Base-by-base conservation (phyloP, 2,888 invertebrate species). In the Stenoptilia bipunctidactyla region DNA sequence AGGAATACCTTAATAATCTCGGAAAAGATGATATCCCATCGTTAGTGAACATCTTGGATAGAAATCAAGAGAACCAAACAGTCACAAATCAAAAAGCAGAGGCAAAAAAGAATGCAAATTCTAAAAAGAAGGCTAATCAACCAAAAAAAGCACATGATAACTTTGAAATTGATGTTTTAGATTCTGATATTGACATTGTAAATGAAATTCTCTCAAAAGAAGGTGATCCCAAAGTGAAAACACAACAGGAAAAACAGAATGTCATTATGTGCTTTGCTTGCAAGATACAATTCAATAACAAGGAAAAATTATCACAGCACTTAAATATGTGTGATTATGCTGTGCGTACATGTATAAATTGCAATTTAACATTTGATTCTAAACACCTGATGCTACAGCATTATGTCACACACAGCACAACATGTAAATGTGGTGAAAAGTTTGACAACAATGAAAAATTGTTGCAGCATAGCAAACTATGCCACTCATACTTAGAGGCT, bases 11-110 rank as follows among this genome's bases (percentile, higher is more conserved):
- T 36, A 74, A 75, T 44, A 80, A 73, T 45, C 58, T 82, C 34
- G 77, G 82, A 1, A 82, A 76, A 42, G 82, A 82, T 55, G 83
- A 83, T 44, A 79, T 83, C 47, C 82, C 83, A 2, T 71, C 74
- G 13, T 72, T 83, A 44, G 77, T 76, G 0, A 77, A 70, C 35
- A 72, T 83, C 66, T 49, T 84, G 12, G 80, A 83, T 39, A 71
- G 62, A 47, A 76, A 76, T 43, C 50, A 58, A 39, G 69, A 70
- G 36, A 60, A 61, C 38, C 9, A 4, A 8, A n/a, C 4, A 3
- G 9, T 8, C 6, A 30, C 20, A 30, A 30, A 30, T 30, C 9
- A 30, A 8, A 12, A 30, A 10, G 2, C 30, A 30, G 4, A 2
- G 4, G 4, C 12, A 10, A 30, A 30, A 30, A 12, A 30, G n/a